Percentiles rank a stretch among this genome's conserved stretches.
phyloP scores from a whole-genome alignment of 53 echinoderm and acorn worm genomes.

The Pentamera pediparva region DNA sequence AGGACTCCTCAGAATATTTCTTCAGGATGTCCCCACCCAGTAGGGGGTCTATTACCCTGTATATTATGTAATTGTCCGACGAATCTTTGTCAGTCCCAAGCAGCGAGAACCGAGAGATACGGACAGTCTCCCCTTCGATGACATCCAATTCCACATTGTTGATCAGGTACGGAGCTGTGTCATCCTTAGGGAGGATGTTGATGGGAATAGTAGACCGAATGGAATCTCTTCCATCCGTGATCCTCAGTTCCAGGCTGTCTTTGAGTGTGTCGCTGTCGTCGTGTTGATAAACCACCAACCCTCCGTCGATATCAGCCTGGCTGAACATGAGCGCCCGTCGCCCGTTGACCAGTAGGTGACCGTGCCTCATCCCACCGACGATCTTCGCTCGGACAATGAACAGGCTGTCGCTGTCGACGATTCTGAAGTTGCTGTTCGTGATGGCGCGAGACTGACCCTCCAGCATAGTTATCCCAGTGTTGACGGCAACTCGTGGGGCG shows the following conservation, averaged over 20 bases:
- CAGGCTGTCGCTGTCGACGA: conserved; percentile 91
- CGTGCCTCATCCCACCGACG: conserved; percentile 77
- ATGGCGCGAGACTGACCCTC: conserved; percentile 94
- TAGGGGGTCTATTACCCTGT: conserved; percentile 59
- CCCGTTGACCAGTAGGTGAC: conserved; percentile 61
- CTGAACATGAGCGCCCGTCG: conserved; percentile 93
- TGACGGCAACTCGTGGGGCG: conserved; percentile 74
- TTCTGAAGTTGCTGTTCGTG: conserved; percentile 59
- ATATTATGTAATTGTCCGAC: conserved; percentile 84
- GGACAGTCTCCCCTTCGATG: conserved; percentile 65
- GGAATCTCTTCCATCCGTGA: conserved; percentile 71
- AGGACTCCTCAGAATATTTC: conserved; percentile 72
- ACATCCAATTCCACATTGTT: conserved; percentile 79
- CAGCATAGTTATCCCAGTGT: conserved; percentile 81
- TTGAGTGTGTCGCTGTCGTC: conserved; percentile 86
- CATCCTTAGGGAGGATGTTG: conserved; percentile 89
- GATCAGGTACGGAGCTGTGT: conserved; percentile 80
- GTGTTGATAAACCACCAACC: conserved; percentile 74
- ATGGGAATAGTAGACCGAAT: conserved; percentile 80
- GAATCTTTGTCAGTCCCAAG: conserved; percentile 86
- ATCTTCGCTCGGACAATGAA: conserved; percentile 73
- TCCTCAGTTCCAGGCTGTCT: conserved; percentile 77
- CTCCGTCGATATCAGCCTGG: conserved; percentile 64
- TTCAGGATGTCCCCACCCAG: conserved; percentile 74
- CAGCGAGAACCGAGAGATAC: conserved; percentile 65